phyloP scores from a whole-genome alignment of 1,140 invertebrate genomes.

The Nasonia vitripennis region DNA sequence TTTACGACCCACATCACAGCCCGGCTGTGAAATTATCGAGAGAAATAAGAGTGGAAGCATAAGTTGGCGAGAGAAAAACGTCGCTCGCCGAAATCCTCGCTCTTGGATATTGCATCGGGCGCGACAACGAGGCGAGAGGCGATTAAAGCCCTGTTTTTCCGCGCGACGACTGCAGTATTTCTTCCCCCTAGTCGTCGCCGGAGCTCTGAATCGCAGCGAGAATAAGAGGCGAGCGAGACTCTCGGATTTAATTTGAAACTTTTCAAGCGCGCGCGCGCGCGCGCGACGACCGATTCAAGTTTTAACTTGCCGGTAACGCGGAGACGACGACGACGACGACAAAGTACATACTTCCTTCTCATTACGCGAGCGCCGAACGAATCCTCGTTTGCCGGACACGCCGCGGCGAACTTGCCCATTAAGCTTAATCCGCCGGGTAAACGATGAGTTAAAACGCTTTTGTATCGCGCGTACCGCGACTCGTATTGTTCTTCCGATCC shows the following conservation, averaged over 20 bases:
- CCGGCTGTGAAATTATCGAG: neutral
- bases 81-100: neutral
- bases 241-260: slow-evolving; percentile 46
- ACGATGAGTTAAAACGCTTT: neutral
- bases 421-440: neutral
- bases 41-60: neutral
- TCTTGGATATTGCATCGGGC: neutral
- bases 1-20: too few species aligned
- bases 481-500: too few species aligned
- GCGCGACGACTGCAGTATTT: neutral
- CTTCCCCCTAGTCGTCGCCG: neutral
- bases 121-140: neutral
- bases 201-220: neutral
- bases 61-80: neutral
- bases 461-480: neutral
- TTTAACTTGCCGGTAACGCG: slow-evolving; percentile 23
- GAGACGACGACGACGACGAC: neutral
- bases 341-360: slow-evolving; percentile 24
- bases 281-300: neutral
- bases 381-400: slow-evolving; percentile 12
- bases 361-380: neutral
- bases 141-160: slow-evolving; percentile 30
- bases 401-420: slow-evolving; percentile 11
- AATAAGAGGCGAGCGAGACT: neutral
- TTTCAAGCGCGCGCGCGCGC: slow-evolving; percentile 6